Conservation (phyloP, 2,113 vertebrate species). For the Scomber japonicus region DNA sequence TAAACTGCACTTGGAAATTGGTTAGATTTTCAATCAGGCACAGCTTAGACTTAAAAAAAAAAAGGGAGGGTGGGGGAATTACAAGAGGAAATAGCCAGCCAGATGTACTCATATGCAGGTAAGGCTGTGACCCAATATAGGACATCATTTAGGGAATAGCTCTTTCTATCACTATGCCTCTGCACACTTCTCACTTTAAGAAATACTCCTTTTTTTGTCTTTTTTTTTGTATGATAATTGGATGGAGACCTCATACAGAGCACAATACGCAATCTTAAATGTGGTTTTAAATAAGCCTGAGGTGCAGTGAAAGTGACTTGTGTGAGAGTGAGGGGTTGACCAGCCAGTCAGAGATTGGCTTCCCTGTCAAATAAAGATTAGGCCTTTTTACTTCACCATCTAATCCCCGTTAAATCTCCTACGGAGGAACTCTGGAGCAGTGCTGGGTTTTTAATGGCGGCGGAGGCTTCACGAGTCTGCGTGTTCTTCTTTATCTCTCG, state of each 20-base stretch:
- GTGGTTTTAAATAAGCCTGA: conserved; percentile 53
- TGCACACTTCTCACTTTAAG: not conserved
- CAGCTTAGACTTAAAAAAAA: conserved; percentile 18
- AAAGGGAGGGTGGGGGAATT: conserved; percentile 29
- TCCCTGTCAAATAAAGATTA: conserved; percentile 75
- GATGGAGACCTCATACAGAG: conserved; percentile 41
- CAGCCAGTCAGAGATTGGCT: conserved; percentile 68
- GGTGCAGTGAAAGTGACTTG: conserved; percentile 34
- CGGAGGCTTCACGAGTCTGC: conserved; percentile 33
- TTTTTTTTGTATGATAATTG: conserved; percentile 24
- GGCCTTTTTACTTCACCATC: conserved; percentile 66
- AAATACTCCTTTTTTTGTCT: not conserved
- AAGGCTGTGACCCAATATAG: conserved; percentile 36
- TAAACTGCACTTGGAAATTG: conserved; percentile 66
- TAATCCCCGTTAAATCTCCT: conserved; percentile 76
- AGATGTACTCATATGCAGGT: conserved; percentile 40
- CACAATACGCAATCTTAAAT: conserved; percentile 36
- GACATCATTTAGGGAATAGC: conserved; percentile 30
- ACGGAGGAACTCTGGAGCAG: conserved; percentile 45
- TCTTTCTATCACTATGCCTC: conserved; percentile 15
- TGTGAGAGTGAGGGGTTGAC: conserved; percentile 54
- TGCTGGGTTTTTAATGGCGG: conserved; percentile 27
- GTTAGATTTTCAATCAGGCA: conserved; percentile 71
- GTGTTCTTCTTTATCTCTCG: conserved; percentile 48
- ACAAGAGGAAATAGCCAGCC: conserved; percentile 48